phyloP scores from a whole-genome alignment of 2,797 vertebrate genomes.

The Sebastes iracundus region DNA sequence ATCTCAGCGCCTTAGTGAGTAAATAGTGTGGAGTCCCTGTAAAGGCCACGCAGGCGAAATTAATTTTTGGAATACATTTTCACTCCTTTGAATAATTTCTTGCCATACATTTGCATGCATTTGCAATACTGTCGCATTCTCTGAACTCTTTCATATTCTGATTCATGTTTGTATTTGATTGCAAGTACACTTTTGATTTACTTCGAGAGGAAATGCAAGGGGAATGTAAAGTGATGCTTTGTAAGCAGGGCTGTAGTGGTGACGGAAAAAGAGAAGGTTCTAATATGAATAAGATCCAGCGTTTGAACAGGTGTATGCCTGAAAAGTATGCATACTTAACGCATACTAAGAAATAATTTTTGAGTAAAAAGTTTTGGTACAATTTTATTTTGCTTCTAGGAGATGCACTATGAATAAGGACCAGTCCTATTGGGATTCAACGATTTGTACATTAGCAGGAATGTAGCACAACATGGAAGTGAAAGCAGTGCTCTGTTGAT shows the following conservation, averaged over 20 bases:
- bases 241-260: neutral
- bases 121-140: neutral
- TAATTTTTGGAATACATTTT: neutral
- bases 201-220: neutral
- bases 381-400: no score
- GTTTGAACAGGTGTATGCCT: neutral
- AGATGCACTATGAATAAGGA: no score
- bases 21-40: neutral
- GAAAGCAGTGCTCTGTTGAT: no score
- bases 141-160: neutral
- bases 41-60: slow-evolving; percentile 4
- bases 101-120: slow-evolving; percentile 5
- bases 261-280: neutral
- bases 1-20: neutral
- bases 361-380: no score
- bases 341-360: neutral
- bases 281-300: neutral
- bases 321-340: neutral
- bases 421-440: no score
- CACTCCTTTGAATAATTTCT: neutral
- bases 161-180: neutral
- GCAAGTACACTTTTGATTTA: neutral
- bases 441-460: no score
- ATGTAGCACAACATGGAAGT: no score
- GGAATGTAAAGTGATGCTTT: neutral